Conservation (phyloP, 2,888 invertebrate species). For the Bimastos eiseni region DNA sequence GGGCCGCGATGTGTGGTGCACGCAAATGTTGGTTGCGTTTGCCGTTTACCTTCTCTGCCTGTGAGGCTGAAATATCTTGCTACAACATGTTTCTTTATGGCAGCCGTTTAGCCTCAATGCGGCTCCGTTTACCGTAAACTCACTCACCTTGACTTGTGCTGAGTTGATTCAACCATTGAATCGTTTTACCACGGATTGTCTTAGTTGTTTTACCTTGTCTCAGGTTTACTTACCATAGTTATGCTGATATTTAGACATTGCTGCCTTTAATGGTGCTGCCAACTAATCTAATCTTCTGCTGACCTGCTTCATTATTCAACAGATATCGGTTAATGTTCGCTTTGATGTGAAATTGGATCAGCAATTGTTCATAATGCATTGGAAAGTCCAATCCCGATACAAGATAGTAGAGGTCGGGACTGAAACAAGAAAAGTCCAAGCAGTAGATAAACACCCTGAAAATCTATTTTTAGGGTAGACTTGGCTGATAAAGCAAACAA, state of each 20-base stretch:
- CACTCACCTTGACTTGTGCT: background rate
- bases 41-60: background rate
- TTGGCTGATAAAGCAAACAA: background rate
- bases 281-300: background rate
- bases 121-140: background rate
- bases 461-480: background rate
- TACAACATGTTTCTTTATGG: constrained; percentile 1
- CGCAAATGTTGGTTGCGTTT: background rate
- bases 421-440: background rate
- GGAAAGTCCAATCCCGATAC: background rate
- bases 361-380: background rate
- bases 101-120: background rate
- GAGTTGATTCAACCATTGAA: background rate
- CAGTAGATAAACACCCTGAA: background rate
- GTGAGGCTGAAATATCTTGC: background rate
- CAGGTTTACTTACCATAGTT: background rate
- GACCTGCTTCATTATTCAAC: background rate
- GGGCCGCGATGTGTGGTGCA: background rate
- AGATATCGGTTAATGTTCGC: background rate
- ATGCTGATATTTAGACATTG: background rate
- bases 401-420: background rate
- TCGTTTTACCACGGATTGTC: background rate
- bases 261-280: background rate
- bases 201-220: background rate
- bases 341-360: background rate